Evolutionary conservation across 2,113 vertebrate genomes (phyloP), one percentile per base, ranked within the genome.

Genomic region (Chamaetylas fuelleborni): DNA sequence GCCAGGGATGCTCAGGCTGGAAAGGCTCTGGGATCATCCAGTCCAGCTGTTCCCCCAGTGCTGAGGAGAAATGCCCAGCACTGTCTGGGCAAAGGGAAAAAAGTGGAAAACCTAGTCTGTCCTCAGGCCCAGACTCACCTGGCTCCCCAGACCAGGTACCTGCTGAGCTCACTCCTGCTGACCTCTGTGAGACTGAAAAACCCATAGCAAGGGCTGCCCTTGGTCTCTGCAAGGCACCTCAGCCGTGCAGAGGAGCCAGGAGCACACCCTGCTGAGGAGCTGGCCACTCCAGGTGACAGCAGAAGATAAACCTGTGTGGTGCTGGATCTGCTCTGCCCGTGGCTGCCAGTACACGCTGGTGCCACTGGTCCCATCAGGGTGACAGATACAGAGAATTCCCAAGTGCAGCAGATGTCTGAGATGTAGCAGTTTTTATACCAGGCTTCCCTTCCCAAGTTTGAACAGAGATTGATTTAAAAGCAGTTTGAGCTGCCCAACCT

Each of bases 1-100:
- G 6, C 36, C 34, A 45, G 3, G 73, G 5, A 7, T 17, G n/a
- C 26, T 38, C 40, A 6, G 54, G 17, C 8, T 70, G 64, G 40
- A 54, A 13, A n/a, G 48, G 47, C 14, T 45, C 40, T 36, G 42
- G 16, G 64, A 38, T 4, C 47, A 25, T 1, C 11, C 2, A 23
- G 36, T 5, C 61, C 83, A 51, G 16, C 36, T 12, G 36, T 3
- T 42, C 54, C 25, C 61, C 33, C 45, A 78, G 45, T 33, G 51
- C 38, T 12, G 24, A 4, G 0, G 0, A 28, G 36, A 28, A 47
- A 6, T 0, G 2, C 3, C 26, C 48, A 42, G 73, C 24, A 7
- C 22, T 36, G 12, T 1, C 31, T 8, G 40, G 36, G 31, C 45
- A 38, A 51, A 61, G 36, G 54, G 56, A 43, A 36, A n/a, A n/a